Conservation (phyloP, 2,888 invertebrate species). For the Hyppa rectilinea region DNA sequence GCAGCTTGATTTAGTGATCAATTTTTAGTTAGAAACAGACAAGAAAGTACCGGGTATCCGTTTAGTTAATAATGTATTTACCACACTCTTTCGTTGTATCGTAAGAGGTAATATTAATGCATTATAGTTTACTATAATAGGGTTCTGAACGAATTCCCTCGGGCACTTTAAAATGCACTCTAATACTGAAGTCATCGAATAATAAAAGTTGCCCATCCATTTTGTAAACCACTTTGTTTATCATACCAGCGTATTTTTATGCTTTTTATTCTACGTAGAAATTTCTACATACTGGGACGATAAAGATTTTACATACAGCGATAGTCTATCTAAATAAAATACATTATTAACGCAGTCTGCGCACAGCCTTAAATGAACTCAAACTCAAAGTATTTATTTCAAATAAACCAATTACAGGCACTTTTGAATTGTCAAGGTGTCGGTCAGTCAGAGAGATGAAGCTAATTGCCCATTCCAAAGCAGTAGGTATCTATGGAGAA, state of each 20-base stretch:
- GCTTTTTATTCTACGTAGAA: not conserved
- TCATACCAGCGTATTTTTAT: constrained; percentile 14
- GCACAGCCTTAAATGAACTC: not conserved
- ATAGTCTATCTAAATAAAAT: not conserved
- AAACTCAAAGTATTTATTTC: too few relatives aligned
- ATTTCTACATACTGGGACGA: not conserved
- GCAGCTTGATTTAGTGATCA: too few relatives aligned
- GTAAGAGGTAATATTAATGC: constrained; percentile 10
- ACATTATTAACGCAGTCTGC: not conserved
- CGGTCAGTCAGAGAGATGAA: too few relatives aligned
- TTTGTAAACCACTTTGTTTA: constrained; percentile 28
- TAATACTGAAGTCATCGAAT: constrained; percentile 34
- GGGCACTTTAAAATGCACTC: constrained; percentile 44
- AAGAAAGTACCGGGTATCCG: too few relatives aligned
- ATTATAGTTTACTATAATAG: constrained; percentile 20
- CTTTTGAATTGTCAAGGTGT: too few relatives aligned
- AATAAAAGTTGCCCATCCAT: constrained; percentile 27
- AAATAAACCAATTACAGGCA: too few relatives aligned
- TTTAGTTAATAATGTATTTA: not conserved
- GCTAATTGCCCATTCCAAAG: too few relatives aligned
- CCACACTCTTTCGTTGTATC: not conserved
- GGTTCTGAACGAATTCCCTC: constrained; percentile 19
- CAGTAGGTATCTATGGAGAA: too few relatives aligned
- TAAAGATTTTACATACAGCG: not conserved
- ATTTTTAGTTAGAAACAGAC: too few relatives aligned